Evolutionary conservation across 2,113 vertebrate species (phyloP), one percentile per base, ranked within the genome.

Genomic region (Hemiscyllium ocellatum): DNA sequence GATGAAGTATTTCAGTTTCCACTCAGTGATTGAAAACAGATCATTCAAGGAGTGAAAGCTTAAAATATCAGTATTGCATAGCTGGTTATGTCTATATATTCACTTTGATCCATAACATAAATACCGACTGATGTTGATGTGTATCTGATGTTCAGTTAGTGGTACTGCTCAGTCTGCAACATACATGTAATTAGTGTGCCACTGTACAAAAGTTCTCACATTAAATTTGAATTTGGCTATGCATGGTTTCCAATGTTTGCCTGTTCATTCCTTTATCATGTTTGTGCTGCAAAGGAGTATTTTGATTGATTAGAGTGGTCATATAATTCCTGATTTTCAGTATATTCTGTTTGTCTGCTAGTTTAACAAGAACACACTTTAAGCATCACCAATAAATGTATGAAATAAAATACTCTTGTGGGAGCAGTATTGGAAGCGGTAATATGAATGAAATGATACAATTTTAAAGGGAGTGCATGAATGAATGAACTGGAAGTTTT

Each of bases 141-240:
- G 68, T 95, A 72, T 69, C 47, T 72, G 94, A 52, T 94, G 66
- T 47, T 12, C n/a, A 69, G 65, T 50, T 90, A 90, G 87, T 90
- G 13, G 61, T 47, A 47, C n/a, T 13, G 61, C 33, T 61, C 94
- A 50, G n/a, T 72, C 37, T 93, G n/a, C 52, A 90, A 65, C 12
- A 52, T 61, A 13, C 22, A 56, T 29, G 50, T 50, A 89, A 50
- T 68, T 94, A 69, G 5, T 37, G 70, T 69, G 20, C 47, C n/a
- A 26, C 19, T 19, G 26, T 69, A 70, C 37, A 26, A 22, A 26
- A 26, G 65, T 94, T 94, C 37, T 37, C 17, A 70, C 65, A 22
- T 24, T 42, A 37, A 22, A 70, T 22, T 42, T 70, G 37, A 69
- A 68, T 94, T 94, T 69, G 56, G 42, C 42, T 7, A 47, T 19